Base-by-base conservation (phyloP, 2,888 invertebrate genomes). In the Meliscaeva auricollis region DNA sequence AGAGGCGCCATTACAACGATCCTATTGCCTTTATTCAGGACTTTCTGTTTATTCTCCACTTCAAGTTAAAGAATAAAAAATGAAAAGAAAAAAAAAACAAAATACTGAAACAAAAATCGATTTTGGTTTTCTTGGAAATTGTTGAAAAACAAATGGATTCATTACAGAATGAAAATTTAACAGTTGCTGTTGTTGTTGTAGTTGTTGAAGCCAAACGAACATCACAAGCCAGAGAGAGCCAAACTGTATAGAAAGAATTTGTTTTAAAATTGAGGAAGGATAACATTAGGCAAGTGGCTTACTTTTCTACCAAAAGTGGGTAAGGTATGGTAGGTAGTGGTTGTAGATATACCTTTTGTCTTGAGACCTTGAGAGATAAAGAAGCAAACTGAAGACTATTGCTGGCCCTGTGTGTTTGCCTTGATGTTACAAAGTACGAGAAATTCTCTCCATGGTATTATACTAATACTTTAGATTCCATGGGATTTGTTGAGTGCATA, bases 91-190 rank as follows among this genome's bases (percentile, higher is more conserved):
- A 26, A 30, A 2, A 38, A n/a, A 54, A 38, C 5, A 38, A 60
- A 60, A 44, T n/a, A n/a, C n/a, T n/a, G n/a, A 30, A 15, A 46
- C 0, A 62, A 64, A 38, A 58, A 58, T 58, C 58, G 58, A 58
- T 58, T 58, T 58, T 38, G 17, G 32, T 38, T 58, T 58, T 58
- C 58, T 38, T 38, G 38, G 13, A 17, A 48, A 30, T 54, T 30
- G 30, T 54, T 15, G 30, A 54, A 54, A 54, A 54, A 54, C 54
- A 52, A 52, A 80, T 62, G 46, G 52, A 64, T 62, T 81, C 81
- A 70, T 81, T 81, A 81, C 64, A 70, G 44, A 76, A 81, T 76
- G 64, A 76, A 76, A 56, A 76, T 76, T 76, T 54, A 30, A 20
- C 64, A 32, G 32, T 32, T n/a, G n/a, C n/a, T n/a, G n/a, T n/a